A percentile compares a stretch with the other conserved stretches of the same genome.
phyloP scores from a whole-genome alignment of 2,888 invertebrate genomes.

The Zygaena filipendulae region DNA sequence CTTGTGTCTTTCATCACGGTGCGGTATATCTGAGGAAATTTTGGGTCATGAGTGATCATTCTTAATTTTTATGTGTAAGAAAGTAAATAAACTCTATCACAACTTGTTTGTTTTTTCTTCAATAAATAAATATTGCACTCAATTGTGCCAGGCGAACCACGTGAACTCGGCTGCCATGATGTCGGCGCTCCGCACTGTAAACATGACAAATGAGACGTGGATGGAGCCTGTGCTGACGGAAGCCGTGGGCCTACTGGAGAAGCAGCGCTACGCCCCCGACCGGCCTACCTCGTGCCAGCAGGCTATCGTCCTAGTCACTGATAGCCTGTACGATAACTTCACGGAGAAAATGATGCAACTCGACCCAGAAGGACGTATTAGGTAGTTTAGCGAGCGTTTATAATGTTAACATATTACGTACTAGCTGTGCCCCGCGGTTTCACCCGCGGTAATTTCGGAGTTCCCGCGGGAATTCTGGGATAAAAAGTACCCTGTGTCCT shows the following conservation, averaged over 20 bases:
- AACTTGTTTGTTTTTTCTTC: no score
- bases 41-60: no score
- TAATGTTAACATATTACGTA: no score
- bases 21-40: no score
- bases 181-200: slow-evolving; percentile 31
- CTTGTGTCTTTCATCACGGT: no score
- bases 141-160: slow-evolving; percentile 62
- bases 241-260: slow-evolving; percentile 33
- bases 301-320: slow-evolving; percentile 50
- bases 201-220: slow-evolving; percentile 33
- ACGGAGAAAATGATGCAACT: slow-evolving; percentile 31
- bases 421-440: no score
- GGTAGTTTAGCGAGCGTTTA: slow-evolving; percentile 34
- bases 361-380: slow-evolving; percentile 43
- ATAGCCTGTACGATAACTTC: slow-evolving; percentile 41
- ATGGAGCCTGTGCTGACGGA: slow-evolving; percentile 34
- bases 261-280: slow-evolving; percentile 22
- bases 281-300: slow-evolving; percentile 47
- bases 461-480: no score
- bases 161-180: slow-evolving; percentile 57
- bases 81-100: no score
- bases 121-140: no score
- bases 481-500: no score
- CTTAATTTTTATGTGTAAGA: no score
- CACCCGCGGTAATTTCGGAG: no score